Evolutionary conservation across 2,113 vertebrate species (phyloP).

Genomic region (Chauna torquata): DNA sequence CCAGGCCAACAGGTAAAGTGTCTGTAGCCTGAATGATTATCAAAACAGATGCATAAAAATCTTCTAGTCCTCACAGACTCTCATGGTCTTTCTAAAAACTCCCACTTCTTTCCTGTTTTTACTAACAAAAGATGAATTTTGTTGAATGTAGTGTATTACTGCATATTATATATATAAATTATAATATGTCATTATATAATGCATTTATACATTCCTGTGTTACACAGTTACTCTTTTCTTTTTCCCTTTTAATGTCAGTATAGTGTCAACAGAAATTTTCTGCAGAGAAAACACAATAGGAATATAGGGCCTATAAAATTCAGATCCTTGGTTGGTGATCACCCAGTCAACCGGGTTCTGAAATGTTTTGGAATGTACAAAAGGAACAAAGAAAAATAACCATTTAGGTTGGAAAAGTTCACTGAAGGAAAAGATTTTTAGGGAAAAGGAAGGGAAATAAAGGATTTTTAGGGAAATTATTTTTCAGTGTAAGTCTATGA

Average conservation of each 20-base stretch:
- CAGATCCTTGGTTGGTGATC: not conserved
- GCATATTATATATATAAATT: not conserved
- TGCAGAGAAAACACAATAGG: not conserved
- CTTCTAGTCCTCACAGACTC: rapidly evolving
- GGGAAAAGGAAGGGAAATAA: not conserved
- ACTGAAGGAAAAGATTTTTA: not conserved
- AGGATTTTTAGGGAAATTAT: not conserved
- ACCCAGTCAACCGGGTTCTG: not conserved
- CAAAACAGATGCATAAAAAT: not conserved
- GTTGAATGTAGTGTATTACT: not conserved
- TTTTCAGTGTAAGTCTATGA: not conserved
- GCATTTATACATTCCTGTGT: not conserved
- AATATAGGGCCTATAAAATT: not conserved
- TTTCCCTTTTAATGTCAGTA: not conserved
- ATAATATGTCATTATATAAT: not conserved
- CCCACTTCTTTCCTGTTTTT: not conserved
- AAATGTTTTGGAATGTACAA: not conserved
- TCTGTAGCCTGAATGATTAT: not conserved
- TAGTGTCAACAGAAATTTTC: not conserved
- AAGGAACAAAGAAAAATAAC: not conserved
- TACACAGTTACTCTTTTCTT: not conserved
- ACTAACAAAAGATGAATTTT: not conserved
- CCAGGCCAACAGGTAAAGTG: slow-evolving; percentile 93
- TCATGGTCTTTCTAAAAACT: not conserved
- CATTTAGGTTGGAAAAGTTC: too few relatives aligned